Evolutionary conservation across 2,888 invertebrate genomes (phyloP).

Genomic region (Smittia sp.): DNA sequence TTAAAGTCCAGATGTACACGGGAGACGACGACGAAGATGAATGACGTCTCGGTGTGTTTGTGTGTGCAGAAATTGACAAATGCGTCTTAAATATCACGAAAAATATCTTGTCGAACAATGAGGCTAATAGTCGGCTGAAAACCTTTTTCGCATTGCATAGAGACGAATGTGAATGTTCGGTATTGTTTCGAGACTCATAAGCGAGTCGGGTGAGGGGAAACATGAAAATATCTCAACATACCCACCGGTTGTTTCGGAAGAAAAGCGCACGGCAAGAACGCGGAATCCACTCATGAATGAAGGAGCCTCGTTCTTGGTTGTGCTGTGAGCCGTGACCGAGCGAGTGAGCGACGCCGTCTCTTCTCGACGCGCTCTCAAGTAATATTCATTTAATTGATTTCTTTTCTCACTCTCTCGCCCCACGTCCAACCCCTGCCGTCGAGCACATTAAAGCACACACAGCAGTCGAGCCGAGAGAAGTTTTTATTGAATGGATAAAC

Average conservation of each 20-base stretch:
- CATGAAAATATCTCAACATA: neutral
- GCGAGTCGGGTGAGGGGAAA: too few species aligned
- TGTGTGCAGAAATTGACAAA: slow-evolving; percentile 10
- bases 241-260: slow-evolving; percentile 19
- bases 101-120: slow-evolving; percentile 10
- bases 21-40: neutral
- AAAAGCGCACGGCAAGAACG: neutral
- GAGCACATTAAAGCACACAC: slow-evolving; percentile 4
- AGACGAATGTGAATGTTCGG: neutral
- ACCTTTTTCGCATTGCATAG: neutral
- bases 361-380: neutral
- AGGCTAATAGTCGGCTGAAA: neutral
- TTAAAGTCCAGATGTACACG: neutral
- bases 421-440: neutral
- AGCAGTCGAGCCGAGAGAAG: slow-evolving; percentile 1
- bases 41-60: neutral
- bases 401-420: neutral
- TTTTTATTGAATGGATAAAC: slow-evolving; percentile 20
- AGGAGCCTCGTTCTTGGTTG: neutral
- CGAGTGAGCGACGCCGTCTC: neutral
- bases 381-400: slow-evolving; percentile 25
- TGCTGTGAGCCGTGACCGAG: slow-evolving; percentile 4
- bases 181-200: neutral
- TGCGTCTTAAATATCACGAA: slow-evolving; percentile 18
- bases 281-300: slow-evolving; percentile 26